Evolutionary conservation across 1,140 invertebrate genomes (phyloP).

Genomic region (Paraescarpia echinospica): DNA sequence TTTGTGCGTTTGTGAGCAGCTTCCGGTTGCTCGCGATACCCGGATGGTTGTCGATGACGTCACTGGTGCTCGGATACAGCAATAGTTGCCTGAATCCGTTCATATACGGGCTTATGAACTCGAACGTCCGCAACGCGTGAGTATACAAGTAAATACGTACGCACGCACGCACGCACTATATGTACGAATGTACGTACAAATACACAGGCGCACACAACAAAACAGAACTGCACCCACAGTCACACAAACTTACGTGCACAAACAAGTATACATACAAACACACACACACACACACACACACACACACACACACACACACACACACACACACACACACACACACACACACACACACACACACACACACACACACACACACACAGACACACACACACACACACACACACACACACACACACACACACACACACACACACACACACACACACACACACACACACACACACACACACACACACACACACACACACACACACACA

Average conservation of each 20-base stretch:
- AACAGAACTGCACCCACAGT: no score
- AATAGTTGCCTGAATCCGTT: slow-evolving; percentile 12
- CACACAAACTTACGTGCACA: not conserved
- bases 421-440: slow-evolving; percentile 17
- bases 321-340: not conserved
- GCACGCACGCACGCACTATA: not conserved
- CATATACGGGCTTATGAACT: slow-evolving; percentile 11
- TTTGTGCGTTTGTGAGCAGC: not conserved
- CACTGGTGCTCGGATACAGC: not conserved
- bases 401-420: slow-evolving; percentile 12
- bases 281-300: not conserved
- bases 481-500: slow-evolving; percentile 16
- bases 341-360: slow-evolving; percentile 10
- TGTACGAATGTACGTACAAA: not conserved
- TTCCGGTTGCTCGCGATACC: not conserved
- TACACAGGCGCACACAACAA: slow-evolving; percentile 1
- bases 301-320: not conserved
- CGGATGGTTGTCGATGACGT: not conserved
- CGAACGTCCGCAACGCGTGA: not conserved
- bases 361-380: slow-evolving; percentile 18
- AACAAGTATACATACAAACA: not conserved
- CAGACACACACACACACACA: slow-evolving; percentile 2
- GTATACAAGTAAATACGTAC: not conserved
- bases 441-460: slow-evolving; percentile 16
- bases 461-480: not conserved